These are phyloP conservation scores for Atta cephalotes DNA, from an alignment of 1,140 invertebrate genomes.

Conservation along the genomic window DNA sequence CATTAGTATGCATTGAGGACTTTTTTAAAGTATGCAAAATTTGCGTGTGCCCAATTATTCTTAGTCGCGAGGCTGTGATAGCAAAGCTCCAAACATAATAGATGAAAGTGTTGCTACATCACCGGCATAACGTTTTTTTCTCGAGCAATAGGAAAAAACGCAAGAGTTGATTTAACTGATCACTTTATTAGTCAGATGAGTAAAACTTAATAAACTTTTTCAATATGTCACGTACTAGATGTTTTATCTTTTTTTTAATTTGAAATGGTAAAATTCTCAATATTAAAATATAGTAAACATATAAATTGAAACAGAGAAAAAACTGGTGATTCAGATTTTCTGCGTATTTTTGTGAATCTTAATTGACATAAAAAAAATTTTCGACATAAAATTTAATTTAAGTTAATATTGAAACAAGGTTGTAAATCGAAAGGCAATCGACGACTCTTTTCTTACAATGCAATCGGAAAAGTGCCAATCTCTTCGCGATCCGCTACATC, in stretches of 20 bases:
- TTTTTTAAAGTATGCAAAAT: not conserved
- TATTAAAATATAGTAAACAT: not conserved
- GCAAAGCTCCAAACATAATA: not conserved
- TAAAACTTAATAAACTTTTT: not conserved
- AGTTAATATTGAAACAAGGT: not conserved
- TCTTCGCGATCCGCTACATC: conserved; percentile 19
- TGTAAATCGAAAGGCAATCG: not conserved
- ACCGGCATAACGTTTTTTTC: not conserved
- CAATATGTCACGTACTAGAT: not conserved
- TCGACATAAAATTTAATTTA: not conserved
- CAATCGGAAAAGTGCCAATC: not conserved
- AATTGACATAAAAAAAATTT: not conserved
- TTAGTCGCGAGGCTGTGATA: not conserved
- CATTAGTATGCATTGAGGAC: not conserved
- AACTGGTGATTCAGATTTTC: not conserved
- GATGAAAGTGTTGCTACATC: conserved; percentile 53
- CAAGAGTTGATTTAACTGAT: not conserved
- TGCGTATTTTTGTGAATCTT: not conserved
- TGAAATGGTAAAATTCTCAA: not conserved
- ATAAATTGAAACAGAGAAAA: not conserved
- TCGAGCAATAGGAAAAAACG: not conserved
- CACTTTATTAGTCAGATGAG: not conserved
- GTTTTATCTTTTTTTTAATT: not conserved
- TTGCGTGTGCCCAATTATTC: not conserved
- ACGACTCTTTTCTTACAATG: not conserved